phyloP scores from a whole-genome alignment of 2,797 vertebrate species.

The Euthynnus affinis region DNA sequence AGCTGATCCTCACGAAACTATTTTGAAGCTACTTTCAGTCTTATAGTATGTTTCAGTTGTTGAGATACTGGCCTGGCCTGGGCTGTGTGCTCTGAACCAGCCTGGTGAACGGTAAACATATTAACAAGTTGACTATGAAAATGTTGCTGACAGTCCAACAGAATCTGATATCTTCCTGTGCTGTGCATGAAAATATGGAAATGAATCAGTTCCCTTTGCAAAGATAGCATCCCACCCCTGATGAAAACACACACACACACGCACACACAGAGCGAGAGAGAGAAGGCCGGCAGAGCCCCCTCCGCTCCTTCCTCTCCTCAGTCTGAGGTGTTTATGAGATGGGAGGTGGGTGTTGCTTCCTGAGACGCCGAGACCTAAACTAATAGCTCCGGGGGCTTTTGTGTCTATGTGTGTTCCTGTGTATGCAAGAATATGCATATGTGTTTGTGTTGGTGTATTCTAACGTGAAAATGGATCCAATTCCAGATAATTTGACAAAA shows the following conservation, averaged over 20 bases:
- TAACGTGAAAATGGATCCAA: background rate
- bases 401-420: constrained; percentile 3
- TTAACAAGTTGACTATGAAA: constrained; percentile 7
- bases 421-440: background rate
- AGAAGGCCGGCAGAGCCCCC: constrained; percentile 4
- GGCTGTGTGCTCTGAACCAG: background rate
- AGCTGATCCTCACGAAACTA: background rate
- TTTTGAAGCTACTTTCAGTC: background rate
- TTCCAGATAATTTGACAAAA: background rate
- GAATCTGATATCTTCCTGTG: constrained; percentile 3
- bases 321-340: constrained; percentile 67
- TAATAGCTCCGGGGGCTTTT: background rate
- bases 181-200: constrained; percentile 39
- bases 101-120: constrained; percentile 1
- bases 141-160: constrained; percentile 16
- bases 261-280: background rate
- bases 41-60: background rate
- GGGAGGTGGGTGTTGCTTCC: constrained; percentile 66
- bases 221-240: constrained; percentile 18
- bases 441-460: background rate
- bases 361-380: constrained; percentile 44
- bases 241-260: background rate
- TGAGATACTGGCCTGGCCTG: background rate
- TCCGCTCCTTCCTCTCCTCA: constrained; percentile 46
- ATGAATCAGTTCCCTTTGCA: constrained; percentile 32